These are phyloP conservation scores for Varroa destructor DNA, from an alignment of 1,140 invertebrate species.

Conservation along the genomic window DNA sequence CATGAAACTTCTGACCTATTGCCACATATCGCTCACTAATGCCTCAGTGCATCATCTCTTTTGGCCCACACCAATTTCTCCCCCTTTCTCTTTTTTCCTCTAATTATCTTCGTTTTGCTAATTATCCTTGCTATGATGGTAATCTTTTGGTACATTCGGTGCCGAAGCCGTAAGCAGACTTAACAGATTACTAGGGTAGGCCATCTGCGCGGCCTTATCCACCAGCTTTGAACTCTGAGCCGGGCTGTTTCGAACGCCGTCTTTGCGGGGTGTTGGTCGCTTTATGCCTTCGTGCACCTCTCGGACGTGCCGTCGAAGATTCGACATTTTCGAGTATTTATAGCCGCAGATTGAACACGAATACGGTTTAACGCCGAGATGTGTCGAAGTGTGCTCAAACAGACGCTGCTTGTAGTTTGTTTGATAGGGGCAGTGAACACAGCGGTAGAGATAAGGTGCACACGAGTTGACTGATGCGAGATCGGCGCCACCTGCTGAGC, in stretches of 20 bases:
- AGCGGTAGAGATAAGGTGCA: conserved; percentile 18
- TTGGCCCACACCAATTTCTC: too few species aligned
- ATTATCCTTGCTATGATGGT: too few species aligned
- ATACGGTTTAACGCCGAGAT: conserved; percentile 20
- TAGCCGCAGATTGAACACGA: conserved; percentile 26
- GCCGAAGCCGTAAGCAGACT: conserved; percentile 17
- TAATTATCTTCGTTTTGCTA: too few species aligned
- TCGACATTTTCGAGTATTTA: conserved; percentile 28
- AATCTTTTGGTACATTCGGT: too few species aligned
- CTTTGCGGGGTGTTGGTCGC: conserved; percentile 14
- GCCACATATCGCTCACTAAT: too few species aligned
- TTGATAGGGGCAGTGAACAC: conserved; percentile 23
- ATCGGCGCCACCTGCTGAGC: not conserved
- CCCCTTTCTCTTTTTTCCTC: too few species aligned
- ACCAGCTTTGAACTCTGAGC: conserved; percentile 27
- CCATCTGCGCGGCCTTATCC: conserved; percentile 23
- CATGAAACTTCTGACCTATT: too few species aligned
- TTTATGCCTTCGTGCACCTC: conserved; percentile 26
- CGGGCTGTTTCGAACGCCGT: conserved; percentile 19
- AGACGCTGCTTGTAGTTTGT: conserved; percentile 27
- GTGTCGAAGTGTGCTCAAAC: conserved; percentile 21
- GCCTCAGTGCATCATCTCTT: too few species aligned
- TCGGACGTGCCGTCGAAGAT: conserved; percentile 10
- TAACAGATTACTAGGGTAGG: conserved; percentile 25
- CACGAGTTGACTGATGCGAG: conserved; percentile 15